phyloP scores from a whole-genome alignment of 2,113 vertebrate species.

The Loxodonta africana region DNA sequence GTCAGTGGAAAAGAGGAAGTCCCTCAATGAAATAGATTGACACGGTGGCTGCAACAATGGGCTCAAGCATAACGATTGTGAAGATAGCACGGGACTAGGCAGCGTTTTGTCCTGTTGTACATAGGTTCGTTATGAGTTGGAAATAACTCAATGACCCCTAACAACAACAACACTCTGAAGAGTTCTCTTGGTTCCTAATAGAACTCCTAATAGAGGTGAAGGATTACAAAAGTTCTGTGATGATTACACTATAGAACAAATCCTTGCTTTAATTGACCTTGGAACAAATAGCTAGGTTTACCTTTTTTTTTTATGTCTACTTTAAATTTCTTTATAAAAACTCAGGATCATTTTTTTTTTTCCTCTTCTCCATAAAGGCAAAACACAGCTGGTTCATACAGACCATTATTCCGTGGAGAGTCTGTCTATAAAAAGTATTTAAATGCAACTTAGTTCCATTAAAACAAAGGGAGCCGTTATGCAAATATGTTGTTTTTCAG shows the following conservation, averaged over 20 bases:
- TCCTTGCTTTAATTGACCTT: conserved; percentile 1
- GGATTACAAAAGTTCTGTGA: not conserved
- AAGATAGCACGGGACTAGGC: too few species aligned
- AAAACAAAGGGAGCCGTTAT: conserved; percentile 37
- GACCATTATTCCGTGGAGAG: not conserved
- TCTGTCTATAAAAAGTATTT: conserved; percentile 7
- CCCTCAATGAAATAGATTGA: too few species aligned
- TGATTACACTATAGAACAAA: not conserved
- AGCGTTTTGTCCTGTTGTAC: too few species aligned
- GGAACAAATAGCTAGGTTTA: not conserved
- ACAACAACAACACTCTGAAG: not conserved
- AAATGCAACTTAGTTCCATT: not conserved
- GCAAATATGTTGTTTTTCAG: not conserved
- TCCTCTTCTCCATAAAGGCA: not conserved
- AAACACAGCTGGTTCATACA: conserved; percentile 44
- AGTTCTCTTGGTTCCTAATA: not conserved
- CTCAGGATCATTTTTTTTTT: not conserved
- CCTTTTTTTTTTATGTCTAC: conserved; percentile 10
- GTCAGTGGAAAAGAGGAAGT: too few species aligned
- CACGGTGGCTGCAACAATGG: too few species aligned
- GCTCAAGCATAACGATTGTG: too few species aligned
- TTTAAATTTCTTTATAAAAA: conserved; percentile 54
- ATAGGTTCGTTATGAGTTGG: too few species aligned
- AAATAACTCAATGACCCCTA: too few species aligned
- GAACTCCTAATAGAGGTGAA: not conserved